These are phyloP conservation scores for Liopterus haemorrhoidalis DNA, from an alignment of 2,888 invertebrate species.

Conservation along the genomic window DNA sequence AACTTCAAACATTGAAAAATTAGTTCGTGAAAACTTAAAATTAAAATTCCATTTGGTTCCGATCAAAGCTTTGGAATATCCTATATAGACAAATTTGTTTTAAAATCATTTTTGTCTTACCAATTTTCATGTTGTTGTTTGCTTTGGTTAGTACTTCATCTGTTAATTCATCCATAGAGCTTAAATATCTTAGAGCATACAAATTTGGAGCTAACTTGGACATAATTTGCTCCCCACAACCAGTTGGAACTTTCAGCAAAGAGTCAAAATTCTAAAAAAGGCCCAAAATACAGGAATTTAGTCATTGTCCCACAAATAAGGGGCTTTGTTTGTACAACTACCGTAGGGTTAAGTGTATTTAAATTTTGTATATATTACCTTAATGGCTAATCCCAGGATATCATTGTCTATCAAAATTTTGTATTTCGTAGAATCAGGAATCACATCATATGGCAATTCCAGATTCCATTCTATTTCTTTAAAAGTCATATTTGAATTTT, in stretches of 20 bases:
- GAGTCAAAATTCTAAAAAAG: constrained; percentile 56
- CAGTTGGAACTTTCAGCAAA: constrained; percentile 62
- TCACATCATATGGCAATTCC: constrained; percentile 49
- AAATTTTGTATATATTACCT: too few species aligned
- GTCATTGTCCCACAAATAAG: neutral
- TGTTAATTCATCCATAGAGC: constrained; percentile 49
- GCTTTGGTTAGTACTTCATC: constrained; percentile 51
- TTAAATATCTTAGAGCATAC: constrained; percentile 59
- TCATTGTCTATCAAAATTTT: constrained; percentile 58
- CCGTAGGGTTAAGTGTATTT: too few species aligned
- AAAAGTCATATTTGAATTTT: constrained; percentile 5
- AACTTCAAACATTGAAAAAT: too few species aligned
- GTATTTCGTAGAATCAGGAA: constrained; percentile 60
- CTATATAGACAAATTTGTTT: neutral
- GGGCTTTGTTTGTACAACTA: neutral
- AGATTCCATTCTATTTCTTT: constrained; percentile 44
- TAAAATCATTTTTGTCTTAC: constrained; percentile 40
- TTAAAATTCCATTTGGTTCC: too few species aligned
- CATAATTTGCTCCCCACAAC: constrained; percentile 81
- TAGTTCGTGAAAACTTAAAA: too few species aligned
- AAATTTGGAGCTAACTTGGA: constrained; percentile 69
- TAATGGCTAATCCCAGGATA: constrained; percentile 58
- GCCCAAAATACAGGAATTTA: constrained; percentile 1
- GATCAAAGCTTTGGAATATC: neutral
- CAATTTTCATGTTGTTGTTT: constrained; percentile 53